Conservation (phyloP, 2,888 invertebrate species). For the Leptinotarsa rubiginosa region DNA sequence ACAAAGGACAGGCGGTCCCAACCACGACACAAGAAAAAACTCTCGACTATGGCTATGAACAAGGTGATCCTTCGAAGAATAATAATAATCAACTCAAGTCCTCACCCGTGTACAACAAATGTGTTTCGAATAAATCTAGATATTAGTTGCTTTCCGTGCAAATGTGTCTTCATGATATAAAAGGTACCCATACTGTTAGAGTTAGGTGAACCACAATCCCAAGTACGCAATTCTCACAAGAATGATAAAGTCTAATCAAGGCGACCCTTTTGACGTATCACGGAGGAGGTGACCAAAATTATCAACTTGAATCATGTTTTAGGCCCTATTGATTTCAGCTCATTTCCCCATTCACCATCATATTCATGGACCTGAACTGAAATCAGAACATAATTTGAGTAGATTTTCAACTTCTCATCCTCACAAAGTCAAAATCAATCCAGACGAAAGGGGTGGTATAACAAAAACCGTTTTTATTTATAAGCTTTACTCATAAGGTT, state of each 20-base stretch:
- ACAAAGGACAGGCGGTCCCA: slow-evolving; percentile 39
- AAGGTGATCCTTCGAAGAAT: slow-evolving; percentile 49
- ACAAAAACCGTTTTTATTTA: slow-evolving; percentile 42
- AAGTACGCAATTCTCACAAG: slow-evolving; percentile 56
- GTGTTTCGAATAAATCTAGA: slow-evolving; percentile 43
- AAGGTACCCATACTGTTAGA: slow-evolving; percentile 63
- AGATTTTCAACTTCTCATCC: slow-evolving; percentile 32
- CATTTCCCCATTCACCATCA: slow-evolving; percentile 25
- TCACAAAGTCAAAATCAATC: slow-evolving; percentile 18
- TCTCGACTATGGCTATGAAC: slow-evolving; percentile 54
- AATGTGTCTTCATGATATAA: slow-evolving; percentile 35
- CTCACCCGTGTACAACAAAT: slow-evolving; percentile 40
- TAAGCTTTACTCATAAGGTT: slow-evolving; percentile 36
- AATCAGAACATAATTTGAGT: slow-evolving; percentile 46
- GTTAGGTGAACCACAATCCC: slow-evolving; percentile 48
- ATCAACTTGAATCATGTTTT: slow-evolving; percentile 55
- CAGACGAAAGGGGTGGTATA: slow-evolving; percentile 42
- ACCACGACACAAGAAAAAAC: slow-evolving; percentile 32
- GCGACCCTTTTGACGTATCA: slow-evolving; percentile 43
- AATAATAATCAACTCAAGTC: slow-evolving; percentile 46
- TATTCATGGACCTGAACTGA: slow-evolving; percentile 35
- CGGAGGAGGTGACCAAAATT: slow-evolving; percentile 43
- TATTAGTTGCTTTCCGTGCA: slow-evolving; percentile 56
- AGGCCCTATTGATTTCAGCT: slow-evolving; percentile 61
- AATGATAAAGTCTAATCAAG: slow-evolving; percentile 35